Percentiles rank a stretch among this genome's conserved stretches.
phyloP scores from a whole-genome alignment of 1,140 invertebrate species.

The Drosophila simulans region DNA sequence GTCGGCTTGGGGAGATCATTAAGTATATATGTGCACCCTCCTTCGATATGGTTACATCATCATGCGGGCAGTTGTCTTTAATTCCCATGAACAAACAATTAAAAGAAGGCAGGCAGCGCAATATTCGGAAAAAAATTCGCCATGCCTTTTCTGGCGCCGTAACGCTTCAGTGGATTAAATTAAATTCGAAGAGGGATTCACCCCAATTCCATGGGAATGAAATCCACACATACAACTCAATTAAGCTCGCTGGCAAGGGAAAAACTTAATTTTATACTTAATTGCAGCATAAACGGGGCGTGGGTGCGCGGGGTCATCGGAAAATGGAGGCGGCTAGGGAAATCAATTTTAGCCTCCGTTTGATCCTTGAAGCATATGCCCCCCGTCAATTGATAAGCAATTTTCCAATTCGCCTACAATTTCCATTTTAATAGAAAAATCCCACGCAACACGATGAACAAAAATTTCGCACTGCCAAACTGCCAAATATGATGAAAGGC shows the following conservation, averaged over 20 bases:
- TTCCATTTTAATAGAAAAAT: constrained; percentile 81
- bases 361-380: constrained; percentile 74
- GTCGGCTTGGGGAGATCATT: constrained; percentile 35
- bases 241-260: constrained; percentile 61
- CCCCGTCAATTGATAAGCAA: constrained; percentile 74
- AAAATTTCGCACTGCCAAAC: constrained; percentile 51
- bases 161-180: constrained; percentile 65
- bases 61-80: constrained; percentile 53
- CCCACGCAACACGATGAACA: constrained; percentile 46
- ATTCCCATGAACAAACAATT: constrained; percentile 61
- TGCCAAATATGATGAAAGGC: constrained; percentile 57
- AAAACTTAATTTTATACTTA: constrained; percentile 78
- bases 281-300: constrained; percentile 56
- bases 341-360: constrained; percentile 55
- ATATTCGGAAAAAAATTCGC: constrained; percentile 57
- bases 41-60: constrained; percentile 44
- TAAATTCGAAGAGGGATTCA: constrained; percentile 32
- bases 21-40: not conserved
- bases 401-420: constrained; percentile 82
- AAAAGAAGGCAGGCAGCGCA: constrained; percentile 40
- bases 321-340: constrained; percentile 6
- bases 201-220: constrained; percentile 33
- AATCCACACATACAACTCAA: constrained; percentile 62
- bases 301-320: not conserved
- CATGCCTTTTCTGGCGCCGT: constrained; percentile 59